These are phyloP conservation scores for Myotis myotis DNA, from an alignment of 2,797 vertebrate species.

Conservation along the genomic window DNA sequence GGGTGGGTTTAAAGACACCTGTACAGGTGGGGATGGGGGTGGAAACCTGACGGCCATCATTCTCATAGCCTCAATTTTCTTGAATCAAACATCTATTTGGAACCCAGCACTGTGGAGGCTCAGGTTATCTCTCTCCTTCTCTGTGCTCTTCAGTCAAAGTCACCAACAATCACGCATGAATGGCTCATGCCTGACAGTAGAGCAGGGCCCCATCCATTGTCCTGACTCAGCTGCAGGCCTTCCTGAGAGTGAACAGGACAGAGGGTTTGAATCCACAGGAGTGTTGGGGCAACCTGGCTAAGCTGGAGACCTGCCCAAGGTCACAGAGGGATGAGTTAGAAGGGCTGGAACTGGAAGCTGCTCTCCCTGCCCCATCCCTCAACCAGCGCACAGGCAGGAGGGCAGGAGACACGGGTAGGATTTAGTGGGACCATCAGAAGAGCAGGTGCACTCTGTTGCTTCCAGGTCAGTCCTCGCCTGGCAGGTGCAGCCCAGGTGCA, in stretches of 20 bases:
- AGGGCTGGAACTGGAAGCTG: neutral
- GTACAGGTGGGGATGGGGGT: accelerated
- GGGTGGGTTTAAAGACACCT: neutral
- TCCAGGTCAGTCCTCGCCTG: slow-evolving; percentile 56
- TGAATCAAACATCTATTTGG: neutral
- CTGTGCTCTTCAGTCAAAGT: neutral
- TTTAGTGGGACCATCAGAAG: neutral
- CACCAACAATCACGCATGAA: neutral
- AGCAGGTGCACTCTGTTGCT: slow-evolving; percentile 42
- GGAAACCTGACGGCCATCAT: neutral
- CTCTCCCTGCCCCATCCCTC: neutral
- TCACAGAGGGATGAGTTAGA: neutral
- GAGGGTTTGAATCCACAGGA: neutral
- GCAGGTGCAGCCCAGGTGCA: slow-evolving; percentile 73
- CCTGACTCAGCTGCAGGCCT: neutral
- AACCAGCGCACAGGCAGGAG: neutral
- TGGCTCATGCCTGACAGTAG: neutral
- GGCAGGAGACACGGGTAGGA: neutral
- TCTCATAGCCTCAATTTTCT: neutral
- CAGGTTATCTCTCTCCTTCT: neutral
- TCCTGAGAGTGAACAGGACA: neutral
- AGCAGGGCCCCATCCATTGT: neutral
- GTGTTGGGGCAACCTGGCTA: neutral
- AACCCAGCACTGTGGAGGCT: neutral
- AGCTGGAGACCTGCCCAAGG: neutral